Conservation (phyloP, 2,888 invertebrate species). For the Plagodis pulveraria region DNA sequence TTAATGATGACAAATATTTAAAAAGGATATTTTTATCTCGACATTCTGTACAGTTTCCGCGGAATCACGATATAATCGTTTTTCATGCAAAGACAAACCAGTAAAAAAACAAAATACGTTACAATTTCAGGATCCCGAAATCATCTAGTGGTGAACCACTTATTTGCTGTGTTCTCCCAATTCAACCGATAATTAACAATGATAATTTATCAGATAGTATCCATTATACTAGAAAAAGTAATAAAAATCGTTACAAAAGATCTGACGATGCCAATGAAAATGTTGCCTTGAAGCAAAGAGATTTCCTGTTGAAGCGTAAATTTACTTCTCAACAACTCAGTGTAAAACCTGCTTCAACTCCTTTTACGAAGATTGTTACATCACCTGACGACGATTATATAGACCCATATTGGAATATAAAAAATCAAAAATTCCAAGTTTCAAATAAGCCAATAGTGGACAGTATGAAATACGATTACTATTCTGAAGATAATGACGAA, state of each 20-base stretch:
- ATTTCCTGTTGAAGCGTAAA: conserved; percentile 56
- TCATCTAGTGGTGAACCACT: conserved; percentile 35
- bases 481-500: conserved; percentile 49
- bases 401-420: conserved; percentile 77
- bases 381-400: conserved; percentile 53
- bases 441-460: conserved; percentile 10
- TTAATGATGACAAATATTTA: no score
- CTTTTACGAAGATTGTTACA: conserved; percentile 51
- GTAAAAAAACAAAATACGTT: not conserved
- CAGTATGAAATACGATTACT: conserved; percentile 47
- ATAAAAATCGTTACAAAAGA: conserved; percentile 43
- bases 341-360: conserved; percentile 38
- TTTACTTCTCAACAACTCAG: conserved; percentile 43
- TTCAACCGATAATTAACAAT: conserved; percentile 30
- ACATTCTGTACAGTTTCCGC: no score
- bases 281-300: conserved; percentile 59
- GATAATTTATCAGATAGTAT: conserved; percentile 38
- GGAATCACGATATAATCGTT: no score
- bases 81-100: no score
- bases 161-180: conserved; percentile 62
- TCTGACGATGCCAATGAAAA: conserved; percentile 42
- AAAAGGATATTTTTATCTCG: no score
- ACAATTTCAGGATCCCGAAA: conserved; percentile 39
- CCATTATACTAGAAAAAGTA: conserved; percentile 44
- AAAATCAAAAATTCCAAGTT: conserved; percentile 55